Evolutionary conservation across 1,140 invertebrate genomes (phyloP).

Genomic region (Ostrea edulis): DNA sequence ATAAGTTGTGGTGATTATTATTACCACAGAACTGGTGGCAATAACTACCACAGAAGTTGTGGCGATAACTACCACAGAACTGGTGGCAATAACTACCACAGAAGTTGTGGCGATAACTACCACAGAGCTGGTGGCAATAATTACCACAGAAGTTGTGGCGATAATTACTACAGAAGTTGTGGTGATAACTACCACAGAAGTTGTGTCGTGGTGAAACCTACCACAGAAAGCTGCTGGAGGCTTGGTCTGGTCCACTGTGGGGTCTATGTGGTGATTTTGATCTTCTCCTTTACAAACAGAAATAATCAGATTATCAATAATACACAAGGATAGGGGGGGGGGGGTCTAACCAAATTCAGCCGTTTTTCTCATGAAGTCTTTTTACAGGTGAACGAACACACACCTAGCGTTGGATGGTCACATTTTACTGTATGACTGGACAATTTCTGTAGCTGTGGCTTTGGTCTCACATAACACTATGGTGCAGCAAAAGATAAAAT

Average conservation of each 20-base stretch:
- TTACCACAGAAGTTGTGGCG: neutral
- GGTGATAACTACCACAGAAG: neutral
- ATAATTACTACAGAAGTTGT: no score
- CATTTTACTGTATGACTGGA: slow-evolving; percentile 48
- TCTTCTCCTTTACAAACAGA: neutral
- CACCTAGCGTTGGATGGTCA: slow-evolving; percentile 60
- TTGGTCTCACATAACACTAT: slow-evolving; percentile 66
- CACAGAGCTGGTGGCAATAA: neutral
- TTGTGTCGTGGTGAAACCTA: neutral
- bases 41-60: neutral
- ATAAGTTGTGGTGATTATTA: no score
- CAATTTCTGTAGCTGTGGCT: slow-evolving; percentile 61
- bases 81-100: neutral
- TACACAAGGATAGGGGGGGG: no score
- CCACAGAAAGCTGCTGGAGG: neutral
- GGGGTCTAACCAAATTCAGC: no score
- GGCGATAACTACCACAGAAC: neutral
- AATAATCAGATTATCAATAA: no score
- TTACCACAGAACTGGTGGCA: no score
- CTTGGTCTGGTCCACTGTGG: neutral
- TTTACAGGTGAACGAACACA: neutral
- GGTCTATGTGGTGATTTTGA: slow-evolving; percentile 9
- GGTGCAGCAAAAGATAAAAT: neutral
- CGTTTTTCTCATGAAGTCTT: no score
- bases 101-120: neutral